A percentile compares a stretch with the other conserved stretches of the same genome.
Conservation (phyloP, 2,888 invertebrate species). For the Scaptomyza flava region DNA sequence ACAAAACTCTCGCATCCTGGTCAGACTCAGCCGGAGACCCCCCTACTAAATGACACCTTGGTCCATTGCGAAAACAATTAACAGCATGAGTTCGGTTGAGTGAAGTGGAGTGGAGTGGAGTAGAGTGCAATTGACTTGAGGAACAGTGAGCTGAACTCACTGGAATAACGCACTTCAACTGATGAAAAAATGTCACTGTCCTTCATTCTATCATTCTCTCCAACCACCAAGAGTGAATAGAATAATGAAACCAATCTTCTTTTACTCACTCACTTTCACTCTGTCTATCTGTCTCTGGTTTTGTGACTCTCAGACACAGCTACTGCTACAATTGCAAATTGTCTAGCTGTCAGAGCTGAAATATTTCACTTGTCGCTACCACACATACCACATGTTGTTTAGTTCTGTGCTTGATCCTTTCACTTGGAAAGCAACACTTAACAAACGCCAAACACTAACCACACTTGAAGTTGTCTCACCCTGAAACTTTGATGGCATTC, state of each 20-base stretch:
- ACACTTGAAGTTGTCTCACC: not conserved
- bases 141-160: not conserved
- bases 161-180: not conserved
- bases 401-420: not conserved
- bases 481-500: not conserved
- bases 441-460: not conserved
- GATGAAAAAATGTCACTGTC: not conserved
- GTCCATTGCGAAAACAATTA: not conserved
- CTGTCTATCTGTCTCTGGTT: not conserved
- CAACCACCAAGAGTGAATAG: not conserved
- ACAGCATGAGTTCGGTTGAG: not conserved
- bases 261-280: not conserved
- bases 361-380: not conserved
- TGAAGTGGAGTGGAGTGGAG: not conserved
- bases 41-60: not conserved
- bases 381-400: not conserved
- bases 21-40: too few species aligned
- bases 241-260: not conserved
- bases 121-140: not conserved
- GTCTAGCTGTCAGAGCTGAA: not conserved
- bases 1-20: too few species aligned
- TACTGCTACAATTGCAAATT: not conserved
- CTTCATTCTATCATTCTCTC: not conserved
- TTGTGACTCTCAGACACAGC: not conserved
- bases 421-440: not conserved